Conservation (phyloP, 2,113 vertebrate species). For the Aythya baeri region DNA sequence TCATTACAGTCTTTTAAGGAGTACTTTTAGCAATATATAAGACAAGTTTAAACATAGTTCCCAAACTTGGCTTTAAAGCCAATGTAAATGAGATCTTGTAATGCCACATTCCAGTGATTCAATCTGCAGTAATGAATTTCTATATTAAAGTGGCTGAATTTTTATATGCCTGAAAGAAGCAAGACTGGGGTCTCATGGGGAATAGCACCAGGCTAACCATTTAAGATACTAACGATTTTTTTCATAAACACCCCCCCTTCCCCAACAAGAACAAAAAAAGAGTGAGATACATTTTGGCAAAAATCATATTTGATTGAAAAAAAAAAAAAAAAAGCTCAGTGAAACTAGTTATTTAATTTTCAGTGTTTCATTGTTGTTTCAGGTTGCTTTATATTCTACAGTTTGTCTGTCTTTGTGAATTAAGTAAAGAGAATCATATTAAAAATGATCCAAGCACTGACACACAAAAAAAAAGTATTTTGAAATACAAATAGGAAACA, state of each 20-base stretch:
- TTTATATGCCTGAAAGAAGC: neutral
- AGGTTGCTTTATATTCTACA: neutral
- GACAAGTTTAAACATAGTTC: slow-evolving; percentile 61
- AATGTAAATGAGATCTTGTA: slow-evolving; percentile 60
- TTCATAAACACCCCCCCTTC: neutral
- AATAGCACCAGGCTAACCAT: neutral
- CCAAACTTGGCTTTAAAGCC: slow-evolving; percentile 32
- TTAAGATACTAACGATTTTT: neutral
- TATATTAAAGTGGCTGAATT: neutral
- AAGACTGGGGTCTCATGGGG: neutral
- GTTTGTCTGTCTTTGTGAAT: neutral
- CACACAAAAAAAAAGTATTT: neutral
- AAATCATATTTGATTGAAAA: neutral
- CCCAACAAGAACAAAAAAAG: neutral
- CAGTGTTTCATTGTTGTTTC: neutral
- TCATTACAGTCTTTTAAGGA: slow-evolving; percentile 33
- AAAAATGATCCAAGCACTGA: neutral
- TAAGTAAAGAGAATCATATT: neutral
- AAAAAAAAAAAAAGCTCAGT: neutral
- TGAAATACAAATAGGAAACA: neutral
- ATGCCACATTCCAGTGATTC: slow-evolving; percentile 61
- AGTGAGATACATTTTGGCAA: neutral
- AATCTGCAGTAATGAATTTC: slow-evolving; percentile 25
- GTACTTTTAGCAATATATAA: slow-evolving; percentile 10
- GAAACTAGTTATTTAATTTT: neutral